phyloP scores from a whole-genome alignment of 2,888 invertebrate genomes.

The Halictus ligatus region DNA sequence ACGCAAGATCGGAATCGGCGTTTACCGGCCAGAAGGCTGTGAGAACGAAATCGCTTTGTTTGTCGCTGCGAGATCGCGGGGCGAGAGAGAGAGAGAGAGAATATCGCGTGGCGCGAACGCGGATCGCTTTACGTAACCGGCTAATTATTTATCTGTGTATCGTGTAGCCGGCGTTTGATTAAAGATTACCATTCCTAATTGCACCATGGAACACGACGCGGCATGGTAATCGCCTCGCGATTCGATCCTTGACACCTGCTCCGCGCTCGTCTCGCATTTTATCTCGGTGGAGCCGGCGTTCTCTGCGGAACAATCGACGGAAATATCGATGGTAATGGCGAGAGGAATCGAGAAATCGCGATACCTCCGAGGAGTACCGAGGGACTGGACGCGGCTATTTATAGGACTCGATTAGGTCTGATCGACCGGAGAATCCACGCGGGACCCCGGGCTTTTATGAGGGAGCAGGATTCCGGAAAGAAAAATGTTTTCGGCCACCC shows the following conservation, averaged over 20 bases:
- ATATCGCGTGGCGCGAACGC: slow-evolving; percentile 52
- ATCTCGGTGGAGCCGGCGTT: neutral
- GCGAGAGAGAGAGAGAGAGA: no score
- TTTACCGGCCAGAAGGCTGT: slow-evolving; percentile 42
- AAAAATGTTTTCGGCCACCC: slow-evolving; percentile 28
- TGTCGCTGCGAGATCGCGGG: slow-evolving; percentile 63
- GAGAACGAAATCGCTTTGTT: slow-evolving; percentile 61
- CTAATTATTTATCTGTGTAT: slow-evolving; percentile 54
- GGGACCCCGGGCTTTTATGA: slow-evolving; percentile 34
- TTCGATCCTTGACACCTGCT: slow-evolving; percentile 6
- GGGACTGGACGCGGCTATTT: slow-evolving; percentile 79
- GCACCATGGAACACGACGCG: neutral
- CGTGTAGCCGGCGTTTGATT: slow-evolving; percentile 39
- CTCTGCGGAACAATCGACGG: neutral
- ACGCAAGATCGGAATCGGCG: slow-evolving; percentile 41
- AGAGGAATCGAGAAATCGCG: slow-evolving; percentile 35
- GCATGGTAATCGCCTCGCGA: neutral
- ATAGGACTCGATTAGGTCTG: slow-evolving; percentile 80
- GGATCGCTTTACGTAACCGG: slow-evolving; percentile 42
- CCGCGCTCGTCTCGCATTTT: neutral
- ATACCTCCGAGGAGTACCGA: slow-evolving; percentile 76
- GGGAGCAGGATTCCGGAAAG: slow-evolving; percentile 30
- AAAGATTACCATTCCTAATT: slow-evolving; percentile 39
- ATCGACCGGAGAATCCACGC: slow-evolving; percentile 70
- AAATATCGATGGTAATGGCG: no score